Evolutionary conservation across 2,797 vertebrate genomes (phyloP), one percentile per base, ranked within the genome.

Genomic region (Oceanodroma leucorhoa): DNA sequence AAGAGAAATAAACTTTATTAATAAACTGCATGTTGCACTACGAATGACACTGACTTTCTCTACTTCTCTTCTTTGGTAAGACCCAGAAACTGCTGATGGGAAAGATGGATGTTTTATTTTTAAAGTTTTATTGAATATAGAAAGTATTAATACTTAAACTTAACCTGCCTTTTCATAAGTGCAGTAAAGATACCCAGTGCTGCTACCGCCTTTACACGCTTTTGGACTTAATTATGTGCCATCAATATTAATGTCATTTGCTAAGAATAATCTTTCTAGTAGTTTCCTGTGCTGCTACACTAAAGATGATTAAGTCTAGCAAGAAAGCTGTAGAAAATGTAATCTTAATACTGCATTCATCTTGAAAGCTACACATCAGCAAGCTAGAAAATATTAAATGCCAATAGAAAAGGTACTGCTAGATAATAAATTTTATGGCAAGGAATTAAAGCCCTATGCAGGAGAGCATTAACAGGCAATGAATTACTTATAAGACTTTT

Each of bases 171-270:
- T 83, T 88, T 48, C 6, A 0, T 58, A 82, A 76, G 15, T n/a
- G 20, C 54, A 50, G 21, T 79, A 53, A 83, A 67, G 62, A 62
- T 15, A 95, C 4, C 3, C 45, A 58, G 30, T 72, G 57, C 79
- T 91, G 53, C 64, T 75, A 73, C 10, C 1, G 29, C 27, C 46
- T 78, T 83, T 45, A 65, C 29, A 78, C 8, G 45, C 90, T 85
- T 70, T 80, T 27, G 24, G 55, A 77, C 50, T 82, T 94, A 87
- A 97, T 90, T 67, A 81, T 40, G 24, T 60, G 26, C 27, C 78
- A 91, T 89, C 41, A 82, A 92, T 95, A 97, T 90, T 94, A 89
- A 95, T 87, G 55, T 26, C 3, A 57, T 82, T 88, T 87, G 53
- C 82, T 71, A 94, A 64, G 60, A 89, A 91, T 82, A 29, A 67